Evolutionary conservation across 2,113 vertebrate genomes (phyloP), one percentile per base, ranked within the genome.

Genomic region (Ceyx margarethae): DNA sequence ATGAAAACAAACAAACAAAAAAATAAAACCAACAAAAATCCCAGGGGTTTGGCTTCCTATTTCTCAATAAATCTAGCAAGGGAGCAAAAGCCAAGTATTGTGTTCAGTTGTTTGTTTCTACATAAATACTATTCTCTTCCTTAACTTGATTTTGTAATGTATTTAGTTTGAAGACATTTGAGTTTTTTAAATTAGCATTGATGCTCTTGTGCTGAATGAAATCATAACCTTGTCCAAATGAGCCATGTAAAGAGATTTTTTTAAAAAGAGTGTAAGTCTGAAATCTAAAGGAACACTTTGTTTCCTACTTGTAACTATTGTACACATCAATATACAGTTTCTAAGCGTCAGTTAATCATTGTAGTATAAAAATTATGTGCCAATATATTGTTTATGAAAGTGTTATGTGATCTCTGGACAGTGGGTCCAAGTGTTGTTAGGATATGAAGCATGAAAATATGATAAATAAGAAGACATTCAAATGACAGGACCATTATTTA

Each of bases 61-160:
- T 80, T 84, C 60, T 91, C 86, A 95, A 87, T 92, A 96, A 97
- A 96, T 96, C 92, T 94, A 93, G 64, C 54, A 85, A 81, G 43
- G 79, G 79, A 91, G n/a, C 20, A 58, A 81, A 94, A 91, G 86
- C 91, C 92, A 96, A 97, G 35, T 51, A 60, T 74, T 95, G 62
- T 82, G 80, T 75, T 94, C 60, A 67, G 3, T 68, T 94, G 77
- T 96, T 97, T 96, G 82, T 95, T 96, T 95, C 92, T 92, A 74
- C 67, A 72, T 75, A 90, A 96, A 92, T 87, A 19, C 42, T 81
- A 31, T 94, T 95, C 81, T 89, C 54, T 92, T 95, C 54, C 62
- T 87, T 95, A 72, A 81, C 64, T 96, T 66, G 92, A 82, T 95
- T 96, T 96, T 92, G 86, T 93, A 84, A 93, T 84, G 43, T 87